phyloP scores from a whole-genome alignment of 2,888 invertebrate species.

The Lasioglossum leucozonium region DNA sequence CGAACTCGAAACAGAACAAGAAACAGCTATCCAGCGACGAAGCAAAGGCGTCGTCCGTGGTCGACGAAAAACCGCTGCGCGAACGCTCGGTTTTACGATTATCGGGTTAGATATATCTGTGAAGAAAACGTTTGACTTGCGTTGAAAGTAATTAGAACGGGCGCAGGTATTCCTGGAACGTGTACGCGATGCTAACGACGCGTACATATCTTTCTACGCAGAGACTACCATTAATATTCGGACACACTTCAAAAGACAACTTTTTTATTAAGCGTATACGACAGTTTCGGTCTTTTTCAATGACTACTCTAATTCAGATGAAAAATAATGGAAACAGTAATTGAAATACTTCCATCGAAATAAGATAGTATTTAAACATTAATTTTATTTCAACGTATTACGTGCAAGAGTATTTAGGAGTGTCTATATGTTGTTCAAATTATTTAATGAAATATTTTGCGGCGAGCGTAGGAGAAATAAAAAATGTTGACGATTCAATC shows the following conservation, averaged over 20 bases:
- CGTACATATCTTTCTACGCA: slow-evolving; percentile 7
- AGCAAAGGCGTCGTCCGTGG: neutral
- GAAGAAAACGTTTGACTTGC: slow-evolving; percentile 1
- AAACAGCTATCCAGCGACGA: slow-evolving; percentile 34
- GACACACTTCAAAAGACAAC: neutral
- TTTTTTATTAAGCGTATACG: neutral
- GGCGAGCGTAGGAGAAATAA: too few species aligned
- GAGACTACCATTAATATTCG: neutral
- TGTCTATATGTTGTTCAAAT: too few species aligned
- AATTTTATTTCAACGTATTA: too few species aligned
- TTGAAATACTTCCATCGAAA: too few species aligned
- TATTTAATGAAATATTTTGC: too few species aligned
- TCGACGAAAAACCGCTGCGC: slow-evolving; percentile 15
- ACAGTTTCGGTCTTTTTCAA: neutral
- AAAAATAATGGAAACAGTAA: neutral
- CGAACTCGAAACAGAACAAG: slow-evolving; percentile 25
- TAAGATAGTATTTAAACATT: too few species aligned
- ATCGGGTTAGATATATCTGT: neutral
- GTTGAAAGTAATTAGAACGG: slow-evolving; percentile 33
- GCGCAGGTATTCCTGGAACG: slow-evolving; percentile 16
- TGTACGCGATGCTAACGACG: slow-evolving; percentile 33
- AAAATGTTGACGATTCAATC: too few species aligned
- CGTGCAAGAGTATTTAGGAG: too few species aligned
- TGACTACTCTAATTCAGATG: too few species aligned
- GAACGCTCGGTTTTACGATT: neutral